These are phyloP conservation scores for Mythimna vitellina DNA, from an alignment of 2,888 invertebrate species.

Conservation along the genomic window DNA sequence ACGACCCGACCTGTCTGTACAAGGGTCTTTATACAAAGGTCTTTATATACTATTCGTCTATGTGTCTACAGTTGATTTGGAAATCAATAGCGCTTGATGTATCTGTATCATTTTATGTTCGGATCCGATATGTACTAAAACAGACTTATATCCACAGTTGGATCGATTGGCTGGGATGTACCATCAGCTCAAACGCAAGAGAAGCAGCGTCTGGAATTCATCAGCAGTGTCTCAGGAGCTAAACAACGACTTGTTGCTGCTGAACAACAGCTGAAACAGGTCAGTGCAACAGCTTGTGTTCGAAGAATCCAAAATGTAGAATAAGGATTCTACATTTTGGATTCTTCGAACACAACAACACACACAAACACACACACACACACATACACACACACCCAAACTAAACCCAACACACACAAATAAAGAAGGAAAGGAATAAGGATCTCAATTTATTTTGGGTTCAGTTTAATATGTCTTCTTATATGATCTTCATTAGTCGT, in stretches of 20 bases:
- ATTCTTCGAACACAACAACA: too few relatives aligned
- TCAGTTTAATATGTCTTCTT: neutral
- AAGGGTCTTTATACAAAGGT: too few relatives aligned
- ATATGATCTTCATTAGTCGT: neutral
- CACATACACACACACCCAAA: too few relatives aligned
- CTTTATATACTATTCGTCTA: too few relatives aligned
- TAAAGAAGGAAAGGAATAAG: too few relatives aligned
- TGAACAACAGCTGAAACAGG: constrained; percentile 65
- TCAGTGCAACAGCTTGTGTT: constrained; percentile 14
- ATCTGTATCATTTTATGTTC: neutral
- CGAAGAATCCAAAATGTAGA: neutral
- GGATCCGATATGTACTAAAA: neutral
- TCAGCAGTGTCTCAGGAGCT: constrained; percentile 61
- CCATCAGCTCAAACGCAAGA: constrained; percentile 43
- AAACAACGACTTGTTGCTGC: constrained; percentile 63
- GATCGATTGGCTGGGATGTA: neutral
- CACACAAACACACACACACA: too few relatives aligned
- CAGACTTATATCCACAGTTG: neutral
- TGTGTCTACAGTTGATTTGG: too few relatives aligned
- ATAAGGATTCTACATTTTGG: too few relatives aligned
- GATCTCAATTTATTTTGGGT: too few relatives aligned
- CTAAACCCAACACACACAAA: too few relatives aligned
- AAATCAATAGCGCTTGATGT: neutral
- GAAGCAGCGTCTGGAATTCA: constrained; percentile 67
- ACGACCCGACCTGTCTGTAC: too few relatives aligned